A percentile compares a stretch with the other conserved stretches of the same genome.
phyloP scores from a whole-genome alignment of 2,888 invertebrate species.

The Rotaria macrura region DNA sequence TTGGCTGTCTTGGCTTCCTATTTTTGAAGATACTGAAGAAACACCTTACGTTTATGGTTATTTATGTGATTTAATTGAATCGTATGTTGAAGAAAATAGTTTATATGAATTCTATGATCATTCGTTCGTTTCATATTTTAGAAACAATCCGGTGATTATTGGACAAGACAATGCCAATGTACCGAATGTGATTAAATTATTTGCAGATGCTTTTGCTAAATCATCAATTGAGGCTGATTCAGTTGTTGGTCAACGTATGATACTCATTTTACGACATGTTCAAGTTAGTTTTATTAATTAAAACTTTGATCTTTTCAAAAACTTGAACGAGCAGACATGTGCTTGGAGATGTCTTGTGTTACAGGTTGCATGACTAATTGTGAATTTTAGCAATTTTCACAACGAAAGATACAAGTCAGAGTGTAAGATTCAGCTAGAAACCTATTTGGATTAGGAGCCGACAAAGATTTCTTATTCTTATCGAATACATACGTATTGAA shows the following conservation, averaged over 20 bases:
- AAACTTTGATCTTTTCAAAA: neutral
- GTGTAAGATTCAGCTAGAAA: too few relatives aligned
- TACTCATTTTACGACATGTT: slow-evolving; percentile 72
- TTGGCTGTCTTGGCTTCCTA: slow-evolving; percentile 92
- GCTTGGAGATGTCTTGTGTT: too few relatives aligned
- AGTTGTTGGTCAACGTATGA: slow-evolving; percentile 67
- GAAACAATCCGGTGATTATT: slow-evolving; percentile 71
- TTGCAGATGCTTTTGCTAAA: slow-evolving; percentile 75
- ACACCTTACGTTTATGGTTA: slow-evolving; percentile 87
- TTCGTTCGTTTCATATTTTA: slow-evolving; percentile 35
- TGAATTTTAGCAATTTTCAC: too few relatives aligned
- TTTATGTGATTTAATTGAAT: slow-evolving; percentile 83
- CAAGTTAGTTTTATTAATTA: slow-evolving; percentile 63
- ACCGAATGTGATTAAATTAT: slow-evolving; percentile 71
- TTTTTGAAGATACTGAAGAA: slow-evolving; percentile 87
- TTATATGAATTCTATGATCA: neutral
- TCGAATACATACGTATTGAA: too few relatives aligned
- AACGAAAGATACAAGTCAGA: too few relatives aligned
- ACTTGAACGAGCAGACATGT: too few relatives aligned
- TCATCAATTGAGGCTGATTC: slow-evolving; percentile 67
- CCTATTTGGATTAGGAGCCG: too few relatives aligned
- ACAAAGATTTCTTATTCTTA: too few relatives aligned
- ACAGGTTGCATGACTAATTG: too few relatives aligned
- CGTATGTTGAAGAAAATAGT: slow-evolving; percentile 43
- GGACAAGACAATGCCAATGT: slow-evolving; percentile 78